Evolutionary conservation across 2,888 invertebrate species (phyloP).

Genomic region (Hypomecis atomaria): DNA sequence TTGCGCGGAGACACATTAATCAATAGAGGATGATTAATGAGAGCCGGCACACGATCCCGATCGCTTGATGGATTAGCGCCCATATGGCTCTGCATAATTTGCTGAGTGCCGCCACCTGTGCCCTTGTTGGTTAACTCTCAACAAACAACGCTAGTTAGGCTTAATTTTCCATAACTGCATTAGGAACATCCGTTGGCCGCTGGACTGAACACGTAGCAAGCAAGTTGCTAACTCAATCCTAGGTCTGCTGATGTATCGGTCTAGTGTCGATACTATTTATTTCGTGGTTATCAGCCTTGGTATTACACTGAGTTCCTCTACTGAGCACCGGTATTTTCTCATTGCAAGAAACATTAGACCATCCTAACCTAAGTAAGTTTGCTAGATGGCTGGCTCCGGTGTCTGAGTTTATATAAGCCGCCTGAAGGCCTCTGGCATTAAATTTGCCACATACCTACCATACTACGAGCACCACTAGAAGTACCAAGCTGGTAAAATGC

Average conservation of each 20-base stretch:
- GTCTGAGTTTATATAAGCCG: no score
- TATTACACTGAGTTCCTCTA: no score
- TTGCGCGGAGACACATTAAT: slow-evolving; percentile 80
- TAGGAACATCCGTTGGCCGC: slow-evolving; percentile 24
- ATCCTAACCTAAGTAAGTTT: no score
- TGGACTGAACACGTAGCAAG: slow-evolving; percentile 19
- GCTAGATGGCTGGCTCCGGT: no score
- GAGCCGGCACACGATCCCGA: slow-evolving; percentile 69
- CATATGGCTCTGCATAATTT: slow-evolving; percentile 82
- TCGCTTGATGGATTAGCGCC: slow-evolving; percentile 82
- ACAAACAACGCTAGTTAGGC: slow-evolving; percentile 42
- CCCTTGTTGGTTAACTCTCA: slow-evolving; percentile 56
- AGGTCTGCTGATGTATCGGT: slow-evolving; percentile 18
- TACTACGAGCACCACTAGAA: no score
- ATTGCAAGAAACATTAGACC: no score
- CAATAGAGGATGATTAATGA: slow-evolving; percentile 83
- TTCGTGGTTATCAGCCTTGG: no score
- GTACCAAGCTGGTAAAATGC: no score
- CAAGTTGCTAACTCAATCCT: slow-evolving; percentile 25
- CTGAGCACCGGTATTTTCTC: no score
- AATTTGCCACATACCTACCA: no score
- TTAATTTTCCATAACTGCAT: slow-evolving; percentile 34
- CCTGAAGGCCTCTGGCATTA: no score
- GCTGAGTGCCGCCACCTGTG: slow-evolving; percentile 77
- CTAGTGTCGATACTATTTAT: background rate